Percentiles rank a stretch among this genome's conserved stretches.
Conservation (phyloP, 2,113 vertebrate species). For the Nycticryphes semicollaris region DNA sequence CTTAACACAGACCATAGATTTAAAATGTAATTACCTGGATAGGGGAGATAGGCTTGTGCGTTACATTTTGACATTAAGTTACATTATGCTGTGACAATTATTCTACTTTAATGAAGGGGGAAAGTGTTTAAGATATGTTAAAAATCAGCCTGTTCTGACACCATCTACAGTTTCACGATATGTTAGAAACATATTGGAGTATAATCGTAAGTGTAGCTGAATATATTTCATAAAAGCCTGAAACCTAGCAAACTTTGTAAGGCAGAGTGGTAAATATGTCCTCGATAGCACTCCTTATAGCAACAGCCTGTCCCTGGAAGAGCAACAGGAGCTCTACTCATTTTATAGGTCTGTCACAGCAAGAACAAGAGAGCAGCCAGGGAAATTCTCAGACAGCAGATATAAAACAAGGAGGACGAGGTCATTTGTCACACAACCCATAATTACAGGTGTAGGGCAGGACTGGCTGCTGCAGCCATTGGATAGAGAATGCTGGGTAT, state of each 20-base stretch:
- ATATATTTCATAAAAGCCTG: neutral
- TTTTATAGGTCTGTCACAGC: neutral
- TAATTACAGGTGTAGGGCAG: neutral
- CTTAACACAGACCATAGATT: neutral
- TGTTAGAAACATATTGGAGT: neutral
- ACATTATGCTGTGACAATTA: neutral
- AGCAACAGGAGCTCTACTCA: neutral
- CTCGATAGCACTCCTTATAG: neutral
- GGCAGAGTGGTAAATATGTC: neutral
- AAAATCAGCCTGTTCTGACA: constrained; percentile 10
- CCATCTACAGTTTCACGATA: neutral
- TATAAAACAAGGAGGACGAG: neutral
- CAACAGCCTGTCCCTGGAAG: neutral
- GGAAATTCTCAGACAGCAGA: neutral
- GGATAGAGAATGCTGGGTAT: accelerated
- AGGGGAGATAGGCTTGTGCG: neutral
- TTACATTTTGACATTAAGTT: neutral
- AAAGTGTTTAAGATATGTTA: neutral
- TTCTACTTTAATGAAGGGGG: neutral
- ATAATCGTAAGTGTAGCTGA: neutral
- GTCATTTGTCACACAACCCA: neutral
- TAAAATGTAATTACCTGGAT: neutral
- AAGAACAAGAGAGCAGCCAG: neutral
- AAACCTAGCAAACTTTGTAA: neutral
- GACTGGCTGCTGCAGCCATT: neutral